Conservation (phyloP, 2,797 vertebrate genomes). For the Bradypodion ventrale region DNA sequence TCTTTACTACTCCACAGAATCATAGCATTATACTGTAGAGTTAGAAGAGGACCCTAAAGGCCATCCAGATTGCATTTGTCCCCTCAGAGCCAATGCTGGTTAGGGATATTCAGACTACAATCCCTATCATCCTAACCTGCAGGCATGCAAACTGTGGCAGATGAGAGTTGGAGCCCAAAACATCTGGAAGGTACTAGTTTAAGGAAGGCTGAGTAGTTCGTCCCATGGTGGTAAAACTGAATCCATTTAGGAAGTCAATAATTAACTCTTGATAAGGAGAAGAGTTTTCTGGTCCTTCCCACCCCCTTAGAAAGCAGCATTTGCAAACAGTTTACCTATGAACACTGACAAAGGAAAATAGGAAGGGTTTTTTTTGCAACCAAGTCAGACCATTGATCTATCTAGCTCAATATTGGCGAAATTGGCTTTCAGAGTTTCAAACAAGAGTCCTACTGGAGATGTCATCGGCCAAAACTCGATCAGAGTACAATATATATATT, state of each 20-base stretch:
- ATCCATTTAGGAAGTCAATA: neutral
- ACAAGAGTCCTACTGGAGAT: too few relatives aligned
- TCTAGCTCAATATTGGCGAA: too few relatives aligned
- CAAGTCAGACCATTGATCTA: too few relatives aligned
- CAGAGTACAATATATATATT: too few relatives aligned
- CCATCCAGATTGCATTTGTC: neutral
- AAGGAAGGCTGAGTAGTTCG: neutral
- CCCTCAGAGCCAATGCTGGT: too few relatives aligned
- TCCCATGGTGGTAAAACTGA: neutral
- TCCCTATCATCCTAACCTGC: neutral
- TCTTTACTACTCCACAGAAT: neutral
- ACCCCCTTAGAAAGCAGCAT: neutral
- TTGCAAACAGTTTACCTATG: neutral
- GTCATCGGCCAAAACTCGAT: too few relatives aligned
- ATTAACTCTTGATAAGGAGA: neutral
- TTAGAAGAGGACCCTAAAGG: too few relatives aligned
- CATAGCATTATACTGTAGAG: too few relatives aligned
- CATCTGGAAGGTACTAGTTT: neutral
- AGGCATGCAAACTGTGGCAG: neutral
- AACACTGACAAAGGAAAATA: neutral
- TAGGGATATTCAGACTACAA: neutral
- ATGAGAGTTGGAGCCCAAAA: neutral
- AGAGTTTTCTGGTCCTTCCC: neutral
- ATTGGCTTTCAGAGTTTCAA: too few relatives aligned
- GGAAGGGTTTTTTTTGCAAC: too few relatives aligned